Evolutionary conservation across 2,113 vertebrate species (phyloP).

Genomic region (Bungarus multicinctus): DNA sequence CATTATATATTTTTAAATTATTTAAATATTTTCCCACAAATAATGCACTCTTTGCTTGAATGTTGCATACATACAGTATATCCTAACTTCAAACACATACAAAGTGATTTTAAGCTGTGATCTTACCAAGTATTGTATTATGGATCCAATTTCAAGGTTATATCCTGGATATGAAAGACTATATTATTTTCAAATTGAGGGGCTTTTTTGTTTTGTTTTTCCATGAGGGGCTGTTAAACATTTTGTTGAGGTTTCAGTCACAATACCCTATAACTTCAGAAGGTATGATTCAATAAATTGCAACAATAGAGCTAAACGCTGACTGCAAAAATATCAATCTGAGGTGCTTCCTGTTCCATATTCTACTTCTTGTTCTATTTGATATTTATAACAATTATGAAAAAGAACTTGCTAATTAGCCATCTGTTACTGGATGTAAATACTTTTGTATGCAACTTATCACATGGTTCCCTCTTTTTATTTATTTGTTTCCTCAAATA

Average conservation of each 20-base stretch:
- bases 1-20: neutral
- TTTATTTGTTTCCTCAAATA: neutral
- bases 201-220: neutral
- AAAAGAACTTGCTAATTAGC: neutral
- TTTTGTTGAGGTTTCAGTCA: neutral
- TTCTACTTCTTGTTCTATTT: neutral
- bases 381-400: neutral
- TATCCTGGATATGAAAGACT: neutral
- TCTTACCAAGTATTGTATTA: neutral
- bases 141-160: neutral
- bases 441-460: neutral
- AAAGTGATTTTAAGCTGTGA: neutral
- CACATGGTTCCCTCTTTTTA: neutral
- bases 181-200: neutral
- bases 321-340: neutral
- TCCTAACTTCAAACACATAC: neutral
- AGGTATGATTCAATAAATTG: neutral
- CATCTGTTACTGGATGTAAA: neutral
- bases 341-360: neutral
- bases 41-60: neutral
- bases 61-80: neutral
- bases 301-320: neutral
- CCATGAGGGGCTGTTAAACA: neutral
- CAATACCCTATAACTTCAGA: neutral
- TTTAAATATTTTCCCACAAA: neutral